Conservation (phyloP, 1,140 invertebrate species). For the Solen grandis region DNA sequence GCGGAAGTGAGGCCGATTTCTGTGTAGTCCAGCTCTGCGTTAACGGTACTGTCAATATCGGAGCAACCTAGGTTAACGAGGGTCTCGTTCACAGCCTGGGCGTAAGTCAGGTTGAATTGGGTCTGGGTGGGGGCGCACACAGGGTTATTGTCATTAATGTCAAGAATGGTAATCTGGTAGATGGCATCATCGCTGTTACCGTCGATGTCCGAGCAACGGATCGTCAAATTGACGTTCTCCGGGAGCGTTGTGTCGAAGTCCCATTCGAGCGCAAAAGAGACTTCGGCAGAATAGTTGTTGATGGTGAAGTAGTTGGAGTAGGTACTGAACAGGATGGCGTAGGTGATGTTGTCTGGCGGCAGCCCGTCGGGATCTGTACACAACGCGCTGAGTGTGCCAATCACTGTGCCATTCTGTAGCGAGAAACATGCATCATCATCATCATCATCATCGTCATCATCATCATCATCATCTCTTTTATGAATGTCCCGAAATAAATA, state of each 20-base stretch:
- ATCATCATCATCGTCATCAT: too few relatives aligned
- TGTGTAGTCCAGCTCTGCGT: slow-evolving; percentile 36
- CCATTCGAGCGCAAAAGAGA: slow-evolving; percentile 4
- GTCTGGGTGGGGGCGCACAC: slow-evolving; percentile 14
- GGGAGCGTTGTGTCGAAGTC: slow-evolving; percentile 23
- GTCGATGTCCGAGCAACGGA: slow-evolving; percentile 34
- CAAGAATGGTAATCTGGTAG: slow-evolving; percentile 15
- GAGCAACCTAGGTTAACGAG: slow-evolving; percentile 25
- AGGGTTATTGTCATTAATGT: slow-evolving; percentile 44
- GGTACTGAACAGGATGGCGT: slow-evolving; percentile 32
- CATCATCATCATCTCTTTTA: too few relatives aligned
- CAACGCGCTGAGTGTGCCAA: slow-evolving; percentile 5
- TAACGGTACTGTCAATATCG: slow-evolving; percentile 41
- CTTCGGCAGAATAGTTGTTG: neutral
- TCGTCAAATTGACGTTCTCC: slow-evolving; percentile 42
- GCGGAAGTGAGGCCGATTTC: slow-evolving; percentile 8
- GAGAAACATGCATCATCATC: too few relatives aligned
- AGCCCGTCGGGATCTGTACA: slow-evolving; percentile 26
- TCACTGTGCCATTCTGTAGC: slow-evolving; percentile 14
- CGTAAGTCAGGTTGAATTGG: slow-evolving; percentile 20
- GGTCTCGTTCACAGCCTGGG: slow-evolving; percentile 4
- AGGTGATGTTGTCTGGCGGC: slow-evolving; percentile 22
- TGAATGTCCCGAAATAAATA: too few relatives aligned
- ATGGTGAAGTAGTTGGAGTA: slow-evolving; percentile 32
- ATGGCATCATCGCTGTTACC: slow-evolving; percentile 25